Evolutionary conservation across 2,113 vertebrate species (phyloP), one percentile per base, ranked within the genome.

Genomic region (Melanocharis versteri): DNA sequence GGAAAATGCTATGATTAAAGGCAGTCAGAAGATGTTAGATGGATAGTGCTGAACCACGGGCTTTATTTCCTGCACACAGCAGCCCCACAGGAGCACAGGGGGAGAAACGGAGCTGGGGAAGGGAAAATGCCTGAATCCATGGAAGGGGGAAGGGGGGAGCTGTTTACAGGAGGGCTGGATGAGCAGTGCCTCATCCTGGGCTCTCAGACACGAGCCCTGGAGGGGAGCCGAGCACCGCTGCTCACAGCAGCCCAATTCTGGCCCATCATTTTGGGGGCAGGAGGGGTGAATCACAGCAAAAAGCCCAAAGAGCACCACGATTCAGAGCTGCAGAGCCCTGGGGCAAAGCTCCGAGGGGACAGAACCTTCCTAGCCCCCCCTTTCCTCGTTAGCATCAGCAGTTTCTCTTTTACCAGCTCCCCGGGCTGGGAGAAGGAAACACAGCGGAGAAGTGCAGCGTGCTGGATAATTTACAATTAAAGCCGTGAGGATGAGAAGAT

Each of bases 1-100:
- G 90, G 96, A 73, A 96, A 97, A 97, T 56, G 97, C 89, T 79
- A 91, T 97, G 97, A 97, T 97, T 97, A 97, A 97, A 97, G 95
- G 93, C 91, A 96, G 97, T 66, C 90, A 97, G 96, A 83, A 94
- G 88, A 96, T 94, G 90, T 90, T 68, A 94, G 96, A 96, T 93
- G 95, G 96, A 94, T 96, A 91, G 96, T 64, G 92, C 96, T 95
- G 96, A 96, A 89, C 66, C 79, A 60, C 0, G 15, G 94, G 95
- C 96, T 97, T 86, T 93, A 96, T 95, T 88, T 91, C 78, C 93
- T 84, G 44, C 75, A 14, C 50, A 15, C 2, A 71, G 95, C 48
- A 97, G 82, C 92, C 96, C 96, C 95, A 80, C 91, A 96, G 96
- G 96, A 97, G 80, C 15, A 17, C 89, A 56, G 62, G 23, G 64